Percentiles rank a stretch among this genome's conserved stretches.
These are phyloP conservation scores for Cyprinella venusta DNA, from an alignment of 2,797 vertebrate species.

Conservation along the genomic window DNA sequence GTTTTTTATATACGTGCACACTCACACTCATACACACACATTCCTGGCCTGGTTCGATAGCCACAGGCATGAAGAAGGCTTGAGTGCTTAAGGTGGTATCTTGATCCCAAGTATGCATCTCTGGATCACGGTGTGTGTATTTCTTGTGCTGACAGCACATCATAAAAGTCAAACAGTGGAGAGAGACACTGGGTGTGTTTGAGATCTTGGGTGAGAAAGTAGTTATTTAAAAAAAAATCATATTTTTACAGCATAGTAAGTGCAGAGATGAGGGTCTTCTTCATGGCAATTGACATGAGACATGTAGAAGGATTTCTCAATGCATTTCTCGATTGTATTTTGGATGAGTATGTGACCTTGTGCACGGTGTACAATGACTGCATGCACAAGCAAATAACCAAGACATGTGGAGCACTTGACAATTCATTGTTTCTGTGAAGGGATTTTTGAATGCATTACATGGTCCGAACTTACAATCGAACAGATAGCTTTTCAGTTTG, in stretches of 20 bases:
- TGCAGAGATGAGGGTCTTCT: background rate
- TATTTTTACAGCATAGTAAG: background rate
- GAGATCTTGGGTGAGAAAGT: background rate
- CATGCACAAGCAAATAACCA: slow-evolving; percentile 41
- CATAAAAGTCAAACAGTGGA: background rate
- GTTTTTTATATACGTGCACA: slow-evolving; percentile 21
- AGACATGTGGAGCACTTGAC: background rate
- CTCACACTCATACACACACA: slow-evolving; percentile 25
- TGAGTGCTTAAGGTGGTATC: slow-evolving; percentile 25
- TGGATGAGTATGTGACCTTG: slow-evolving; percentile 23
- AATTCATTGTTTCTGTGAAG: slow-evolving; percentile 22
- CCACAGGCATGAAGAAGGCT: slow-evolving; percentile 21
- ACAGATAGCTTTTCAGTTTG: slow-evolving; percentile 79
- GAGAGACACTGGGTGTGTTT: background rate
- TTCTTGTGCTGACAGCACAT: slow-evolving; percentile 15
- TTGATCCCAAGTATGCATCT: slow-evolving; percentile 34
- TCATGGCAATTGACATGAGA: background rate
- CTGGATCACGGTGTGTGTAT: slow-evolving; percentile 16
- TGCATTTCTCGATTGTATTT: background rate
- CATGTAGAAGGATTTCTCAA: slow-evolving; percentile 3
- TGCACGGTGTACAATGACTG: slow-evolving; percentile 24
- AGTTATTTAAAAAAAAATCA: background rate
- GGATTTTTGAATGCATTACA: slow-evolving; percentile 50
- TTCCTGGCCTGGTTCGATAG: background rate
- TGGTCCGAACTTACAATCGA: slow-evolving; percentile 77